Evolutionary conservation across 1,140 invertebrate genomes (phyloP).

Genomic region (Drosophila paulistorum): DNA sequence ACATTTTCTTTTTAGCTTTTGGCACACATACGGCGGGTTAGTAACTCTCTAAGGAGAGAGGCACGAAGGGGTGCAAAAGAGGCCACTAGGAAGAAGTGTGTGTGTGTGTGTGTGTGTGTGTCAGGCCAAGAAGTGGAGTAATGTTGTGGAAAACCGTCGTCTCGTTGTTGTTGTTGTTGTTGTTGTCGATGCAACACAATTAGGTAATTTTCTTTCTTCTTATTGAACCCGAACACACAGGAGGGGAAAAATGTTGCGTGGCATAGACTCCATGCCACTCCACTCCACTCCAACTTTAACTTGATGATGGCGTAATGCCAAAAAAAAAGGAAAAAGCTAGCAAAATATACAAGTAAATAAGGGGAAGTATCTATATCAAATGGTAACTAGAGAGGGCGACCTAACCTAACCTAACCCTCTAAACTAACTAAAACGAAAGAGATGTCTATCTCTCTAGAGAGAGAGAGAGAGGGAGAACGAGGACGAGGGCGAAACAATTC

Average conservation of each 20-base stretch:
- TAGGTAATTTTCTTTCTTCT: slow-evolving; percentile 80
- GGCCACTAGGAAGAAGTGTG: slow-evolving; percentile 25
- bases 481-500: background rate
- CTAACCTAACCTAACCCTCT: slow-evolving; percentile 7
- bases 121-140: slow-evolving; percentile 66
- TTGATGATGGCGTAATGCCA: slow-evolving; percentile 57
- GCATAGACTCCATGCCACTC: slow-evolving; percentile 32
- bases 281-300: slow-evolving; percentile 11
- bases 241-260: slow-evolving; percentile 46
- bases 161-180: slow-evolving; percentile 14
- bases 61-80: background rate
- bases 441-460: no score
- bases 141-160: slow-evolving; percentile 65
- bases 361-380: slow-evolving; percentile 61
- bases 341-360: background rate
- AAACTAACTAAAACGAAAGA: background rate
- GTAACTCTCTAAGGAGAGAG: background rate
- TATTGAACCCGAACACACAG: slow-evolving; percentile 49
- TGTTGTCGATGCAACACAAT: slow-evolving; percentile 72
- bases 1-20: slow-evolving; percentile 69
- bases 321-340: slow-evolving; percentile 31
- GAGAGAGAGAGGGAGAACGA: background rate
- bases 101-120: background rate
- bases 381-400: slow-evolving; percentile 4
- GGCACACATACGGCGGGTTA: slow-evolving; percentile 63